phyloP scores from a whole-genome alignment of 1,140 invertebrate genomes.

The Daktulosphaira vitifoliae region DNA sequence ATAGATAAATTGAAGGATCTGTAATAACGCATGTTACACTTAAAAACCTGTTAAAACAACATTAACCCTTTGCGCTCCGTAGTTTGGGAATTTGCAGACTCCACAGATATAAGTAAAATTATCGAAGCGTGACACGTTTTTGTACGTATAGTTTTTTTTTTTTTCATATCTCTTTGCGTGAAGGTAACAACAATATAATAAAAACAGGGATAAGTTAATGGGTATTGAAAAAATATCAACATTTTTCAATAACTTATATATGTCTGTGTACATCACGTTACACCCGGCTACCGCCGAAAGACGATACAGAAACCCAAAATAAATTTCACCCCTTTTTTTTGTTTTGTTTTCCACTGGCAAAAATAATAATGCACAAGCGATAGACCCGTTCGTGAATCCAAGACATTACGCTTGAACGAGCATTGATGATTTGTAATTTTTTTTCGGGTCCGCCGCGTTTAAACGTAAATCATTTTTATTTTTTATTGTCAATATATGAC shows the following conservation, averaged over 20 bases:
- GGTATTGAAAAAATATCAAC: conserved; percentile 28
- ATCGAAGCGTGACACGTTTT: conserved; percentile 32
- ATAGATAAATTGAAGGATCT: not conserved
- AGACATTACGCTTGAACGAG: conserved; percentile 28
- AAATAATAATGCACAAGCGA: conserved; percentile 2
- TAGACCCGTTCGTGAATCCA: conserved; percentile 7
- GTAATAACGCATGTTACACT: conserved; percentile 23
- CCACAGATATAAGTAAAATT: not conserved
- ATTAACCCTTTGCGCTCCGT: conserved; percentile 22
- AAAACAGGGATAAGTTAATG: conserved; percentile 22
- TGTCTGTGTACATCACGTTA: not conserved
- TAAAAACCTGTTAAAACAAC: conserved; percentile 33
- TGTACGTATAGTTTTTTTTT: conserved; percentile 1
- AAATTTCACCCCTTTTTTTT: conserved; percentile 23
- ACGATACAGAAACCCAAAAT: conserved; percentile 29
- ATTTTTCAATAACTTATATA: conserved; percentile 20
- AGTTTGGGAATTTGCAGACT: conserved; percentile 24
- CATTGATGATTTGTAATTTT: conserved; percentile 27
- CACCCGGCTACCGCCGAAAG: conserved; percentile 4
- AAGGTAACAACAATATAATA: not conserved
- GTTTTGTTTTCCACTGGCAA: conserved; percentile 28
- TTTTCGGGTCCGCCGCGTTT: not conserved
- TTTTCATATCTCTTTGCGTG: not conserved
- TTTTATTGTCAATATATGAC: too few species aligned
- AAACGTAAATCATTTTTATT: too few species aligned